phyloP scores from a whole-genome alignment of 2,888 invertebrate genomes.

The Netelia inedita region DNA sequence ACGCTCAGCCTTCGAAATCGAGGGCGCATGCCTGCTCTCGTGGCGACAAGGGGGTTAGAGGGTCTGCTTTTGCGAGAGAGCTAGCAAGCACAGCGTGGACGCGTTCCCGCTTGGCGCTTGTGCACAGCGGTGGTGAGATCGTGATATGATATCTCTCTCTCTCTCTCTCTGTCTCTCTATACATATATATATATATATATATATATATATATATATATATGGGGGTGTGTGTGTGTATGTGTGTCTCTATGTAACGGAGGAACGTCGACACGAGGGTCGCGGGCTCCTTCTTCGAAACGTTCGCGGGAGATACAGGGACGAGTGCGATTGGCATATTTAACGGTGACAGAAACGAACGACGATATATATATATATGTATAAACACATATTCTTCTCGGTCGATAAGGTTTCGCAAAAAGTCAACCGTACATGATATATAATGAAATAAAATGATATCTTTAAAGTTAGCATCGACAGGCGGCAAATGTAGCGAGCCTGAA shows the following conservation, averaged over 20 bases:
- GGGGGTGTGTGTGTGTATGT: neutral
- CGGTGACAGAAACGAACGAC: slow-evolving; percentile 16
- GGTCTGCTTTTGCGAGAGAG: slow-evolving; percentile 66
- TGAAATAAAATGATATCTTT: neutral
- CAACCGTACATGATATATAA: neutral
- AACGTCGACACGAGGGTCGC: slow-evolving; percentile 40
- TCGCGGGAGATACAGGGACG: neutral
- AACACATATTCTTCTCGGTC: neutral
- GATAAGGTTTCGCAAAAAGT: slow-evolving; percentile 4
- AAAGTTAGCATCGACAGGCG: neutral
- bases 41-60: slow-evolving; percentile 66
- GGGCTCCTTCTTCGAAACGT: slow-evolving; percentile 22
- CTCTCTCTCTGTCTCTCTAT: too few species aligned
- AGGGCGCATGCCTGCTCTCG: slow-evolving; percentile 66
- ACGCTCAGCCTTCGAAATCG: slow-evolving; percentile 73
- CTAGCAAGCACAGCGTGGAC: slow-evolving; percentile 59
- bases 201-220: neutral
- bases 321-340: slow-evolving; percentile 27
- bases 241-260: neutral
- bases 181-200: neutral
- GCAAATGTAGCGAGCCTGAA: neutral
- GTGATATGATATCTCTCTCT: slow-evolving; percentile 4
- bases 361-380: neutral
- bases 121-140: slow-evolving; percentile 39
- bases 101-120: slow-evolving; percentile 16